Evolutionary conservation across 2,888 invertebrate genomes (phyloP).

Genomic region (Herminia tarsipennalis): DNA sequence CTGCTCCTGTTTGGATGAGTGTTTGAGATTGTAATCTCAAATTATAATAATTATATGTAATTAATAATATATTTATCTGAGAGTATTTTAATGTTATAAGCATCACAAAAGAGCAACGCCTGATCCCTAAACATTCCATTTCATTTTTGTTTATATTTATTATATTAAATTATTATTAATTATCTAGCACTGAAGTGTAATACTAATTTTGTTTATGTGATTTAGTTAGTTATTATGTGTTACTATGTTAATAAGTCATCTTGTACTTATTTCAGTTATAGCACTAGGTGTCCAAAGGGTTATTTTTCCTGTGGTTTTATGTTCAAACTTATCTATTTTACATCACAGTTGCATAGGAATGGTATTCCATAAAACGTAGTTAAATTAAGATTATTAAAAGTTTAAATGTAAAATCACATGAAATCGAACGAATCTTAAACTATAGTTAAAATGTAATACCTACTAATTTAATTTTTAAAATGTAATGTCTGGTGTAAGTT

Average conservation of each 20-base stretch:
- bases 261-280: conserved; percentile 40
- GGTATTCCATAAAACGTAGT: conserved; percentile 41
- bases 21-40: conserved; percentile 61
- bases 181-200: conserved; percentile 13
- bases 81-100: conserved; percentile 64
- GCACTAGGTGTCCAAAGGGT: conserved; percentile 45
- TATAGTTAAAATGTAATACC: conserved; percentile 56
- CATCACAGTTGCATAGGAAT: conserved; percentile 26
- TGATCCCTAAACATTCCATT: conserved; percentile 66
- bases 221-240: conserved; percentile 39
- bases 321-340: conserved; percentile 47
- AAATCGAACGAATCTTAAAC: conserved; percentile 60
- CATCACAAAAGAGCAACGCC: conserved; percentile 56
- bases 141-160: conserved; percentile 45
- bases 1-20: conserved; percentile 62
- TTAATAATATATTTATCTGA: conserved; percentile 39
- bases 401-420: conserved; percentile 69
- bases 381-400: conserved; percentile 37
- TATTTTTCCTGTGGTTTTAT: conserved; percentile 62
- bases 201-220: conserved; percentile 39
- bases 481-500: conserved; percentile 31
- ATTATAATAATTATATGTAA: conserved; percentile 38
- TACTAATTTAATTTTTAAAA: conserved; percentile 58
- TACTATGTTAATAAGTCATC: conserved; percentile 38
- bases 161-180: conserved; percentile 19